These are phyloP conservation scores for Noctua pronuba DNA, from an alignment of 2,888 invertebrate species.

Conservation along the genomic window DNA sequence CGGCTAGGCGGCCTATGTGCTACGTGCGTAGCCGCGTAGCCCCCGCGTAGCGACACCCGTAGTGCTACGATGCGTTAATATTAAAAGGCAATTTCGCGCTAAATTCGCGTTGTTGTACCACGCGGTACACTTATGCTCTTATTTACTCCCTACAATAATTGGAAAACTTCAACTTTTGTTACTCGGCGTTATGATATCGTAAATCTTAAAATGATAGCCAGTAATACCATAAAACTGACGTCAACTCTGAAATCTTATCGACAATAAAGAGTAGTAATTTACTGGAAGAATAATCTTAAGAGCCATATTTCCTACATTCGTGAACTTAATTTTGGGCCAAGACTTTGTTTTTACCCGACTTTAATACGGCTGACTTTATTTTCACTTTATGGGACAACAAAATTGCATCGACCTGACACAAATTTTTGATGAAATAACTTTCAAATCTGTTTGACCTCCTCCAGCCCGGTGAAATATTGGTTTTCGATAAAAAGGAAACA, in stretches of 20 bases:
- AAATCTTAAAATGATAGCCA: slow-evolving; percentile 43
- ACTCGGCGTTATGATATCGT: slow-evolving; percentile 24
- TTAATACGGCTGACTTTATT: slow-evolving; percentile 20
- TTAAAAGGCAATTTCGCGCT: slow-evolving; percentile 63
- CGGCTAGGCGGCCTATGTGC: slow-evolving; percentile 72
- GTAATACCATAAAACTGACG: slow-evolving; percentile 35
- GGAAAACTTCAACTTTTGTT: slow-evolving; percentile 54
- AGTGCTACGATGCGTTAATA: slow-evolving; percentile 65
- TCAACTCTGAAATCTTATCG: slow-evolving; percentile 32
- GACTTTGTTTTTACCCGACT: slow-evolving; percentile 8
- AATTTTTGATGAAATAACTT: slow-evolving; percentile 35
- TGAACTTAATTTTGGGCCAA: slow-evolving; percentile 8
- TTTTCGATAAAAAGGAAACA: slow-evolving; percentile 59
- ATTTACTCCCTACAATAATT: slow-evolving; percentile 51
- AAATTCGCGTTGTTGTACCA: slow-evolving; percentile 53
- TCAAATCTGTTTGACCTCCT: slow-evolving; percentile 43
- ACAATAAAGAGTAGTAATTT: slow-evolving; percentile 39
- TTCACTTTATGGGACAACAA: not conserved
- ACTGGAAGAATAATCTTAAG: slow-evolving; percentile 27
- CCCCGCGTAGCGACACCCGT: slow-evolving; percentile 68
- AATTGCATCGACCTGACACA: slow-evolving; percentile 18
- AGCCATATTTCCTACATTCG: slow-evolving; percentile 16
- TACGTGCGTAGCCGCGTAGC: slow-evolving; percentile 79
- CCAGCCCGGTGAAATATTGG: slow-evolving; percentile 51
- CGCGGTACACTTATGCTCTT: slow-evolving; percentile 48